phyloP scores from a whole-genome alignment of 2,113 vertebrate species.

The Prochilodus magdalenae region DNA sequence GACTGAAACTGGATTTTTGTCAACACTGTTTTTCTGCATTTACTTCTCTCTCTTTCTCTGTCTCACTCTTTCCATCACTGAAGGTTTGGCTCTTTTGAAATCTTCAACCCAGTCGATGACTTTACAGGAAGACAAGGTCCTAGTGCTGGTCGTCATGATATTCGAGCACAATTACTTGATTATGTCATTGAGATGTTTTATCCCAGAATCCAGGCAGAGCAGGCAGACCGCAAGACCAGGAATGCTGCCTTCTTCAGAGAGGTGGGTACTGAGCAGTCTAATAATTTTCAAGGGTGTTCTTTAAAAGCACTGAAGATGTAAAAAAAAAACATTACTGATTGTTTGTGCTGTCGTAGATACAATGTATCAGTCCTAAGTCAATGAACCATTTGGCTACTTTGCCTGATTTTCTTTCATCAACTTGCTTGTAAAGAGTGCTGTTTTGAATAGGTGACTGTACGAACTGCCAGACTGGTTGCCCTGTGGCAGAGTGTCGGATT shows the following conservation, averaged over 20 bases:
- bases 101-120: constrained; percentile 83
- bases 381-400: background rate
- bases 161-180: constrained; percentile 82
- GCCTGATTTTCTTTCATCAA: background rate
- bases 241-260: constrained; percentile 84
- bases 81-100: constrained; percentile 89
- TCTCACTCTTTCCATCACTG: background rate
- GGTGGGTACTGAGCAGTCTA: constrained; percentile 62
- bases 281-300: too few relatives aligned
- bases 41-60: background rate
- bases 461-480: constrained; percentile 81
- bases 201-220: constrained; percentile 78
- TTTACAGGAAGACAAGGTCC: constrained; percentile 81
- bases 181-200: constrained; percentile 85
- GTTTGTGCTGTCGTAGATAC: background rate
- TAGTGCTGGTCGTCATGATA: constrained; percentile 80
- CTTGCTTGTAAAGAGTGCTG: background rate
- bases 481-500: constrained; percentile 89
- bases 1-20: too few relatives aligned
- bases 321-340: background rate
- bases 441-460: constrained; percentile 13
- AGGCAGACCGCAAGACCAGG: constrained; percentile 69
- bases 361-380: background rate
- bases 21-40: background rate
- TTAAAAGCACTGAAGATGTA: too few relatives aligned